Evolutionary conservation across 2,113 vertebrate genomes (phyloP).

Genomic region (Pyxicephalus adspersus): DNA sequence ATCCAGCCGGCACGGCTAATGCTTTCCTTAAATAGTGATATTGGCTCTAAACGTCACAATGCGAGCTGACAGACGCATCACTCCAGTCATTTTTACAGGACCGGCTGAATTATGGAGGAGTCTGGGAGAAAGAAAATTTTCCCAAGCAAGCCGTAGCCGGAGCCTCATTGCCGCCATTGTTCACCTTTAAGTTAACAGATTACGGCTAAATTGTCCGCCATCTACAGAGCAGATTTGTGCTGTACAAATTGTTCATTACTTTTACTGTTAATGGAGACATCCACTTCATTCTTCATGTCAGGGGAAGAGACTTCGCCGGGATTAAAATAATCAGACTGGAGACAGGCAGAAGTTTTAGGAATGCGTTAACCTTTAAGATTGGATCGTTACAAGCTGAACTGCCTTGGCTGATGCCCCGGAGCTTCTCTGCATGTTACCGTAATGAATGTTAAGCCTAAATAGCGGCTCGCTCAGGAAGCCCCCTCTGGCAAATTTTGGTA

Average conservation of each 20-base stretch:
- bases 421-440: no score
- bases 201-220: neutral
- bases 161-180: conserved; percentile 8
- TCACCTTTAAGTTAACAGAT: conserved; percentile 4
- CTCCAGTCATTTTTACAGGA: conserved; percentile 4
- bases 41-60: conserved; percentile 13
- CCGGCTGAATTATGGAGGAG: conserved; percentile 14
- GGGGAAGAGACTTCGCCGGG: neutral
- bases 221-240: neutral
- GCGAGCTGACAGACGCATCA: conserved; percentile 5
- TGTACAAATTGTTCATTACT: neutral
- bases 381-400: no score
- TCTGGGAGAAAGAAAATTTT: neutral
- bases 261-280: conserved; percentile 24
- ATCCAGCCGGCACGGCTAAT: conserved; percentile 18
- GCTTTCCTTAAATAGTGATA: conserved; percentile 40
- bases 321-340: neutral
- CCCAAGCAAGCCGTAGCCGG: neutral
- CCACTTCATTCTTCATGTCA: neutral
- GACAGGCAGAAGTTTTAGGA: neutral
- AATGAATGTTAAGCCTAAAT: no score
- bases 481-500: no score
- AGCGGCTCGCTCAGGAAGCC: no score
- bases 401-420: no score
- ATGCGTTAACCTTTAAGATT: no score